Base-by-base conservation (phyloP, 2,888 invertebrate species). In the Papilio elwesi region DNA sequence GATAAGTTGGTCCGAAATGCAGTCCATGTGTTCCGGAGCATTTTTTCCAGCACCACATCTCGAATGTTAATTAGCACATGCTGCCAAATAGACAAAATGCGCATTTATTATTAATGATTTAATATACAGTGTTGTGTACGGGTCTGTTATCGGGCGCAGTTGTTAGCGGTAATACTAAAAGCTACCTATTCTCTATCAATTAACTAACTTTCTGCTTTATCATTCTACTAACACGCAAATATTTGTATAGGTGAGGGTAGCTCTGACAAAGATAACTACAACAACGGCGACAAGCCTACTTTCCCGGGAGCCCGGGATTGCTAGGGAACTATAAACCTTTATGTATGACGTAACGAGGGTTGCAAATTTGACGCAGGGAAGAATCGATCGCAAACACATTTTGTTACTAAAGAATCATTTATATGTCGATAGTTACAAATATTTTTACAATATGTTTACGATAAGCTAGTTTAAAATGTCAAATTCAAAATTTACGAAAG, bases 161-260 rank as follows among this genome's bases (percentile, higher is more conserved):
- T 88, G 90, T 90, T 89, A 88, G 86, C 85, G 85, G 88, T 87
- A 87, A 90, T 90, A 90, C 88, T 89, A 90, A 90, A 87, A 88
- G 85, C 86, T 84, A 86, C 88, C 89, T 86, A 84, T 85, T 84
- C 86, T 84, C 83, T 82, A 89, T 90, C 89, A 90, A 92, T 90
- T 89, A 90, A 91, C 90, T 90, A 91, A 92, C 90, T 90, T 91
- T 91, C 88, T 89, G 90, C 90, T 91, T 91, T 90, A 89, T 88
- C 86, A 89, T 89, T 88, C 81, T 82, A 91, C 92, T 93, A 93
- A 93, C 92, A 91, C 89, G 84, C 87, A 91, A 91, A 92, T 90
- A 92, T 93, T 92, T 91, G 89, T 82, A 79, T 83, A 81, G 88
- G 87, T 83, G 83, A 85, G 87, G 85, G 85, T 88, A 93, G 92